phyloP scores from a whole-genome alignment of 2,797 vertebrate species.

The Aldrovandia affinis region DNA sequence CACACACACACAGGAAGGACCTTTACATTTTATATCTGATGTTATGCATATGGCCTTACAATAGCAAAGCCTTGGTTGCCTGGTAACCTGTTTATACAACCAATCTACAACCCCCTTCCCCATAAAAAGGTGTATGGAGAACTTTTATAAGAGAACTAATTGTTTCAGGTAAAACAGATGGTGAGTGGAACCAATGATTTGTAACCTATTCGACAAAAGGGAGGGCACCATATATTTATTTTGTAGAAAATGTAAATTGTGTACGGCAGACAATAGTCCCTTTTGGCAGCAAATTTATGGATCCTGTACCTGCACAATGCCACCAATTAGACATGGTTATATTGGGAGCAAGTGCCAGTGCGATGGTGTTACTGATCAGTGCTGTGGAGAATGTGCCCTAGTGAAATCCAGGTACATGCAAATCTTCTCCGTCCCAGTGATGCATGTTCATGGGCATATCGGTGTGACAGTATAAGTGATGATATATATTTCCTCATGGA shows the following conservation, averaged over 20 bases:
- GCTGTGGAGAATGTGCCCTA: conserved; percentile 55
- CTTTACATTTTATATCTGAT: background rate
- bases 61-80: background rate
- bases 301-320: background rate
- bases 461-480: background rate
- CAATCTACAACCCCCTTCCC: background rate
- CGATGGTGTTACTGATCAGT: background rate
- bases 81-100: background rate
- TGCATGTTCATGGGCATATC: background rate
- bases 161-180: background rate
- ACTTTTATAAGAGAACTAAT: background rate
- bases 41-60: background rate
- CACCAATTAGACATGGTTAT: background rate
- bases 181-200: background rate
- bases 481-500: background rate
- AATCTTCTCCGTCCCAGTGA: background rate
- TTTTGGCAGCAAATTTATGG: background rate
- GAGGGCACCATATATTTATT: background rate
- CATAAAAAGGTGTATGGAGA: background rate
- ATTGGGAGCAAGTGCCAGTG: background rate
- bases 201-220: background rate
- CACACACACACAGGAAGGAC: no score
- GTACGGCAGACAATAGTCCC: background rate
- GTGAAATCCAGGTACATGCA: conserved; percentile 57
- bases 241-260: background rate